phyloP scores from a whole-genome alignment of 1,140 invertebrate species.

The Nomia melanderi region DNA sequence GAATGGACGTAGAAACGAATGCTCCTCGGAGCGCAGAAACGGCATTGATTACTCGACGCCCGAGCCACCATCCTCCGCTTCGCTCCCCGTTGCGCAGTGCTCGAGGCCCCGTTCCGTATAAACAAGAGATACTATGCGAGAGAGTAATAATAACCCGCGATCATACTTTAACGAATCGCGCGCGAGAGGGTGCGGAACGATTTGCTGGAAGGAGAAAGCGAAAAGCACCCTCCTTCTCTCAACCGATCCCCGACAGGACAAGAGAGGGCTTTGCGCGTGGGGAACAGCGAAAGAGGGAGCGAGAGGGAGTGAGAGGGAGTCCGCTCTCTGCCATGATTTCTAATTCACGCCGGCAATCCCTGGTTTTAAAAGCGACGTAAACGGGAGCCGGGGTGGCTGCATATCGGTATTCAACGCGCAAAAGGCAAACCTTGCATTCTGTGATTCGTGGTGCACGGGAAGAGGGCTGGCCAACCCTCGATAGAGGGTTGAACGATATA shows the following conservation, averaged over 20 bases:
- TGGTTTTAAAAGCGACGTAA: conserved; percentile 48
- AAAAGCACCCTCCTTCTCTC: background rate
- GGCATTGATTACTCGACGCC: no score
- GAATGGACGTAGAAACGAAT: no score
- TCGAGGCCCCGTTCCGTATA: background rate
- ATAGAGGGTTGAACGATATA: conserved; percentile 29
- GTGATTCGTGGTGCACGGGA: conserved; percentile 57
- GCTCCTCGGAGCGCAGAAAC: no score
- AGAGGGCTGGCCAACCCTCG: conserved; percentile 40
- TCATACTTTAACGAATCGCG: conserved; percentile 19
- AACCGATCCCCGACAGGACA: background rate
- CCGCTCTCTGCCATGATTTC: conserved; percentile 43
- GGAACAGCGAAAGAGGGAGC: background rate
- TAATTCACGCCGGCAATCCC: conserved; percentile 56
- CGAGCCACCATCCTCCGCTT: no score
- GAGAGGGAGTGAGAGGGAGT: background rate
- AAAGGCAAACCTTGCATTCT: conserved; percentile 71
- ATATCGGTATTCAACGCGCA: conserved; percentile 64
- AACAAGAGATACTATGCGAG: background rate
- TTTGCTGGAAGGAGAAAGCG: background rate
- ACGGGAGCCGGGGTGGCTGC: conserved; percentile 15
- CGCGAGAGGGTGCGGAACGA: background rate
- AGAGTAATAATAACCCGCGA: conserved; percentile 20
- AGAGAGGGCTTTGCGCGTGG: background rate
- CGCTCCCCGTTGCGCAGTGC: no score